phyloP scores from a whole-genome alignment of 2,113 vertebrate species.

The Sinocyclocheilus rhinocerous region DNA sequence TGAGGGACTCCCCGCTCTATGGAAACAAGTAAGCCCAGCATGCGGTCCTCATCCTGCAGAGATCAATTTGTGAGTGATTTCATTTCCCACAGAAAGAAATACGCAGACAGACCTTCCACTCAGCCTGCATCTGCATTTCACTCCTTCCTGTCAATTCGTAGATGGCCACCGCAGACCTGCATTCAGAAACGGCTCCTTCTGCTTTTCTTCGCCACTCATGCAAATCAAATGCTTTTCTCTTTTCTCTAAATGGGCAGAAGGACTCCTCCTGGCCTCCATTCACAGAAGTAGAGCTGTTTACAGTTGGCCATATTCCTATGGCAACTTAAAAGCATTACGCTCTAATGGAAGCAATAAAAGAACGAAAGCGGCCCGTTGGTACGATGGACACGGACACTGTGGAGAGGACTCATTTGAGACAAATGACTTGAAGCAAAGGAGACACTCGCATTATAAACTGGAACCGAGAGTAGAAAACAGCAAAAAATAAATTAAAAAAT shows the following conservation, averaged over 20 bases:
- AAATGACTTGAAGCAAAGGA: slow-evolving; percentile 43
- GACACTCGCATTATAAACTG: slow-evolving; percentile 46
- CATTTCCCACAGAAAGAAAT: slow-evolving; percentile 44
- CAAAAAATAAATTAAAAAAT: slow-evolving; percentile 43
- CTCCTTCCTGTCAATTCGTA: slow-evolving; percentile 18
- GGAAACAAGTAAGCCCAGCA: slow-evolving; percentile 31
- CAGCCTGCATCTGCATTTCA: slow-evolving; percentile 16
- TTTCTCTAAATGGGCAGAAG: slow-evolving; percentile 48
- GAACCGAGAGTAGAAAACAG: slow-evolving; percentile 43
- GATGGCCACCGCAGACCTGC: slow-evolving; percentile 6
- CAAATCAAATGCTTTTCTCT: slow-evolving; percentile 65
- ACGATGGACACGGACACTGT: slow-evolving; percentile 18
- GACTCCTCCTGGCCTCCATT: slow-evolving; percentile 56
- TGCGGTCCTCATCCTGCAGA: slow-evolving; percentile 1
- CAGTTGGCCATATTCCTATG: slow-evolving; percentile 67
- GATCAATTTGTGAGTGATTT: slow-evolving; percentile 36
- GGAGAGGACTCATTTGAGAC: slow-evolving; percentile 66
- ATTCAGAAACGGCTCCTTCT: background rate
- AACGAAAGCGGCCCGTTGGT: slow-evolving; percentile 67
- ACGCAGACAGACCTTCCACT: background rate
- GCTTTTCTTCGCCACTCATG: slow-evolving; percentile 66
- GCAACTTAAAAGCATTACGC: slow-evolving; percentile 72
- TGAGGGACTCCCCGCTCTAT: slow-evolving; percentile 6
- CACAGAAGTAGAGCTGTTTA: slow-evolving; percentile 64
- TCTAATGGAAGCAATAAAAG: slow-evolving; percentile 71